A percentile compares a stretch with the other conserved stretches of the same genome.
Evolutionary conservation across 2,113 vertebrate genomes (phyloP).

Genomic region (Trachemys scripta): DNA sequence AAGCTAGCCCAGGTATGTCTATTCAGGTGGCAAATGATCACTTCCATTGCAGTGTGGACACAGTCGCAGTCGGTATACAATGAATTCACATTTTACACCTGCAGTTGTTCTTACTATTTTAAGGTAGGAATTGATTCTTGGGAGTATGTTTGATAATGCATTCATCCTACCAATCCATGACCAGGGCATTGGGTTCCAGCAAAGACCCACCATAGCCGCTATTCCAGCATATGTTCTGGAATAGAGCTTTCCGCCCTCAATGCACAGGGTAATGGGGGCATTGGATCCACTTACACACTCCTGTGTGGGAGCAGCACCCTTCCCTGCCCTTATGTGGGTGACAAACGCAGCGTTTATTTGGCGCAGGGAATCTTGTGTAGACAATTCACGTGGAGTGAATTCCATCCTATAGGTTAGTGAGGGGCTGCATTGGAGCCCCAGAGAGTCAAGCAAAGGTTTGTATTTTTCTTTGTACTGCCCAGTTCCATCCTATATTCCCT

Average conservation of each 20-base stretch:
- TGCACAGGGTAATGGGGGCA: accelerated
- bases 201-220: background rate
- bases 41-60: background rate
- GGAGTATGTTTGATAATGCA: background rate
- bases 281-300: accelerated
- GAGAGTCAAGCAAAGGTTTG: background rate
- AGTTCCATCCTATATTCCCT: background rate
- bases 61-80: background rate
- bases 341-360: accelerated
- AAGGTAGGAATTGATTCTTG: background rate
- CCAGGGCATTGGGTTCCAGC: background rate
- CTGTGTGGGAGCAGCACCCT: accelerated
- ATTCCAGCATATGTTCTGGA: background rate
- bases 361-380: background rate
- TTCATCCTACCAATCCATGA: background rate
- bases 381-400: background rate
- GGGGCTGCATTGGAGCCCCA: no score
- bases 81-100: background rate
- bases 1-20: background rate
- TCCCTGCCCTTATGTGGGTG: accelerated
- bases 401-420: background rate
- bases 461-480: background rate
- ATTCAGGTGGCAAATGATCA: background rate
- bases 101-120: background rate
- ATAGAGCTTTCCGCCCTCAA: background rate